Conservation (phyloP, 2,888 invertebrate species). For the Kuschelorhynchus macadamiae region DNA sequence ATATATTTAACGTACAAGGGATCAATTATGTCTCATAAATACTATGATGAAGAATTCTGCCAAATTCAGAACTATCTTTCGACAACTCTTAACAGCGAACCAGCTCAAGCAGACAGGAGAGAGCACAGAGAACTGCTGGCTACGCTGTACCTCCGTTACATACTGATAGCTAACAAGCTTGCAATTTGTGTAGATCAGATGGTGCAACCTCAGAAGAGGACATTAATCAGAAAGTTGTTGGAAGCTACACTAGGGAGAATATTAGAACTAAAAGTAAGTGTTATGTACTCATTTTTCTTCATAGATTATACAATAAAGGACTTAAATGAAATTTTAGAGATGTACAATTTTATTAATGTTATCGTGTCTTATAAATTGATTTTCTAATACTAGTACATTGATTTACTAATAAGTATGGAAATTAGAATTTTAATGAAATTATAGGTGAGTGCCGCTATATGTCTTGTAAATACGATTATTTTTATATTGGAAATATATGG, state of each 20-base stretch:
- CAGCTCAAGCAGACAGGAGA: conserved; percentile 74
- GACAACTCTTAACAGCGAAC: conserved; percentile 75
- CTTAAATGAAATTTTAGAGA: too few species aligned
- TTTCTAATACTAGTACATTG: too few species aligned
- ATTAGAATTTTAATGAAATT: too few species aligned
- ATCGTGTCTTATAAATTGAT: too few species aligned
- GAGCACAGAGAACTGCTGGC: conserved; percentile 76
- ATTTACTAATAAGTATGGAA: too few species aligned
- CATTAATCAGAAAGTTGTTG: conserved; percentile 80
- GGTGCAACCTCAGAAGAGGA: conserved; percentile 92
- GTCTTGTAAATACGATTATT: too few species aligned
- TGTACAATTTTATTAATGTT: too few species aligned
- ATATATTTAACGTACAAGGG: too few species aligned
- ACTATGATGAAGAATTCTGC: conserved; percentile 80
- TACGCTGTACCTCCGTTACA: conserved; percentile 86
- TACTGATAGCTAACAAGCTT: conserved; percentile 80
- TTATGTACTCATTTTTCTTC: too few species aligned
- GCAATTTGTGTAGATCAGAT: conserved; percentile 91
- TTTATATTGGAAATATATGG: too few species aligned
- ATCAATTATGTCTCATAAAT: conserved; percentile 78
- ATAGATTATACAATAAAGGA: too few species aligned
- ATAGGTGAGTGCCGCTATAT: too few species aligned
- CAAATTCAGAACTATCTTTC: conserved; percentile 77
- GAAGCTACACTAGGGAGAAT: conserved; percentile 87
- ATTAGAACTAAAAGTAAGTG: conserved; percentile 74